Conservation (phyloP, 30 jellyfish, hydroid and myxozoan species). For the Hydractinia echinata region DNA sequence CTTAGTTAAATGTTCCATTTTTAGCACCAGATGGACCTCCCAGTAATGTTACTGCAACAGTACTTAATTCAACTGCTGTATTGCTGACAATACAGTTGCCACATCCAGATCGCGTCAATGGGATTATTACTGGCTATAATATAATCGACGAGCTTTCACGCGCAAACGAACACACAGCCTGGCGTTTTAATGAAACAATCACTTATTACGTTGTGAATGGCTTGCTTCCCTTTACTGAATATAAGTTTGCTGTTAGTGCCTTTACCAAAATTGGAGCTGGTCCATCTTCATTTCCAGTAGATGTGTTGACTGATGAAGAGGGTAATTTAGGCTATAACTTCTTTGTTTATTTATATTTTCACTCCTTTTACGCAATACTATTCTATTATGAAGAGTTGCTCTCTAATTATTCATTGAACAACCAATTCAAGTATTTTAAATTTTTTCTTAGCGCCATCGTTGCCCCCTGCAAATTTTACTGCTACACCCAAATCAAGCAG, state of each 20-base stretch:
- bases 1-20: no score
- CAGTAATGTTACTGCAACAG: not conserved
- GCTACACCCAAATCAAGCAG: not conserved
- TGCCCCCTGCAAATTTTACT: constrained; percentile 5
- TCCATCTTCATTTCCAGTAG: not conserved
- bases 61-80: not conserved
- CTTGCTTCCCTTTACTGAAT: not conserved
- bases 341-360: no score
- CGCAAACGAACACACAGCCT: no score
- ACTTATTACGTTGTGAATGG: not conserved
- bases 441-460: not conserved
- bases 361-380: no score
- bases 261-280: constrained; percentile 3
- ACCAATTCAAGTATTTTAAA: no score
- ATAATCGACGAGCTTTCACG: not conserved
- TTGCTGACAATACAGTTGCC: not conserved
- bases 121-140: not conserved
- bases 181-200: no score
- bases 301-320: not conserved
- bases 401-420: no score
- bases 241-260: not conserved
- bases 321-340: not conserved
- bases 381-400: no score
- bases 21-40: constrained; percentile 23
- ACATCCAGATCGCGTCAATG: not conserved